A percentile compares a stretch with the other conserved stretches of the same genome.
Evolutionary conservation across 2,113 vertebrate genomes (phyloP).

Genomic region (Antennarius striatus): DNA sequence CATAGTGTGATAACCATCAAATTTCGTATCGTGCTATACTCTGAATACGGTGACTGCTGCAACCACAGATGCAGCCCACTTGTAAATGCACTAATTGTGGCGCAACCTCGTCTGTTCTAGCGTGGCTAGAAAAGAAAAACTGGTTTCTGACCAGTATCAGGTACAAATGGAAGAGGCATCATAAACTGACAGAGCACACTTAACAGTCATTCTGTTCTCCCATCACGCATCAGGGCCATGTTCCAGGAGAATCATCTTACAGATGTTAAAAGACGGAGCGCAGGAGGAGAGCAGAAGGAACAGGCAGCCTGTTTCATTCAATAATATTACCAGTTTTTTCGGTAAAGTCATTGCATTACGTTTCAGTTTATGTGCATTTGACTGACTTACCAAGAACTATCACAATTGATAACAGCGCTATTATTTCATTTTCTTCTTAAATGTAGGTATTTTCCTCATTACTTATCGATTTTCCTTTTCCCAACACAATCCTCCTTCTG

Average conservation of each 20-base stretch:
- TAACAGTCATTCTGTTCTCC: conserved; percentile 25
- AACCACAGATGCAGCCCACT: too few species aligned
- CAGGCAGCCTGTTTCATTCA: conserved; percentile 20
- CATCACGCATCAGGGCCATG: conserved; percentile 41
- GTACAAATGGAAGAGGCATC: conserved; percentile 7
- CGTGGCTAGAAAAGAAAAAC: background rate
- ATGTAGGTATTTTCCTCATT: background rate
- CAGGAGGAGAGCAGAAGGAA: conserved; percentile 7
- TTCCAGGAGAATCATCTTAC: conserved; percentile 17
- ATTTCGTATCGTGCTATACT: background rate
- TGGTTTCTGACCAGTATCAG: background rate
- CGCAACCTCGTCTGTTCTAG: too few species aligned
- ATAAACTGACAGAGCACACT: conserved; percentile 22
- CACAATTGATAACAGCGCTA: too few species aligned
- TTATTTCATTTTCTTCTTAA: background rate
- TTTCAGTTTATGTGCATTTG: conserved; percentile 18
- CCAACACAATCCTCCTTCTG: background rate
- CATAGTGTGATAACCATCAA: too few species aligned
- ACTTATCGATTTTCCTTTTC: background rate
- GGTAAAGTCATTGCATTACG: background rate
- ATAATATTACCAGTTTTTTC: conserved; percentile 6
- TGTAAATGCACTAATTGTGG: too few species aligned
- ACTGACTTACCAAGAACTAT: background rate
- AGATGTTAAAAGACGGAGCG: conserved; percentile 19
- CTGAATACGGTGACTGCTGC: too few species aligned